These are phyloP conservation scores for Lysiphlebus fabarum DNA, from an alignment of 1,140 invertebrate genomes.

Conservation along the genomic window DNA sequence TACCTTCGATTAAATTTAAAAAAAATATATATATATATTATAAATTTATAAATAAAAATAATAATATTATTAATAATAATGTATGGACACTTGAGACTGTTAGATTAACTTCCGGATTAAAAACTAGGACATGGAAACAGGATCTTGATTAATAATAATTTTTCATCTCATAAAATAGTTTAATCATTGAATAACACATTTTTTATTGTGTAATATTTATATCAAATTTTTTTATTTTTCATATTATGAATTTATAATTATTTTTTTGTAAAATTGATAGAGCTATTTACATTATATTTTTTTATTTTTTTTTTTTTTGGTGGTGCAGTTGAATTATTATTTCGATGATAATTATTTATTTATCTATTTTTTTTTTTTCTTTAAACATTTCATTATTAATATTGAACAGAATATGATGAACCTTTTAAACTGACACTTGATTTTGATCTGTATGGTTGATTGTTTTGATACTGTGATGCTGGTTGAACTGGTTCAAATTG, in stretches of 20 bases:
- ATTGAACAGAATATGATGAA: constrained; percentile 67
- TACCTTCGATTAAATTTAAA: background rate
- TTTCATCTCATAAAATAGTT: no score
- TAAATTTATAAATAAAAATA: constrained; percentile 1
- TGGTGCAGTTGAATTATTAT: background rate
- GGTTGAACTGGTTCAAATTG: constrained; percentile 30
- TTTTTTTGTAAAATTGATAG: background rate
- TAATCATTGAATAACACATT: no score
- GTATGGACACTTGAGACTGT: background rate
- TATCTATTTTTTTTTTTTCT: background rate
- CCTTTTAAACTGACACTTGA: constrained; percentile 46
- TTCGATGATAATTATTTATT: background rate
- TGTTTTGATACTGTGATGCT: constrained; percentile 38
- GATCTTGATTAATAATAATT: no score
- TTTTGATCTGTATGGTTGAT: constrained; percentile 38
- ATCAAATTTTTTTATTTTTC: background rate
- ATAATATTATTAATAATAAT: no score
- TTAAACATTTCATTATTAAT: constrained; percentile 44
- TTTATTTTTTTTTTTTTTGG: no score
- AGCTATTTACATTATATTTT: constrained; percentile 9
- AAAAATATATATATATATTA: background rate
- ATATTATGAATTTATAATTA: background rate
- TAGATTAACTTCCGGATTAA: no score
- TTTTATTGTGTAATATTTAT: no score
- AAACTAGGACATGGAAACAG: no score